Percentiles rank a stretch among this genome's conserved stretches.
phyloP scores from a whole-genome alignment of 2,797 vertebrate genomes.

The Periophthalmus magnuspinnatus region DNA sequence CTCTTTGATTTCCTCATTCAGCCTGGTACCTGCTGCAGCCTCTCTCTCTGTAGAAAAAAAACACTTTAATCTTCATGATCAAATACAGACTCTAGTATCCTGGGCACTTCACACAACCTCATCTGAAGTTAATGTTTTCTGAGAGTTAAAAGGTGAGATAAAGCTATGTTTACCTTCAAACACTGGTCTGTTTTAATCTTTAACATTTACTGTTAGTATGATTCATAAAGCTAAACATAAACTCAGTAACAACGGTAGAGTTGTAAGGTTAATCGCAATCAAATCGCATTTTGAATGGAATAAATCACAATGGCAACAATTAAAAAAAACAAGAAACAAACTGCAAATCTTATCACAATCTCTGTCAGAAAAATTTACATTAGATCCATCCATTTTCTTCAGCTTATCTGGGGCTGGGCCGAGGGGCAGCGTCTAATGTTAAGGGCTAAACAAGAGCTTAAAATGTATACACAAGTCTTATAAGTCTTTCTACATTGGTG shows the following conservation, averaged over 20 bases:
- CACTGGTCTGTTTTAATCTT: conserved; percentile 39
- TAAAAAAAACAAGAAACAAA: too few species aligned
- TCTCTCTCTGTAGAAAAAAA: conserved; percentile 6
- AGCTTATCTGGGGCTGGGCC: too few species aligned
- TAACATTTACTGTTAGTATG: conserved; percentile 34
- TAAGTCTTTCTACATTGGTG: too few species aligned
- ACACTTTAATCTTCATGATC: conserved; percentile 34
- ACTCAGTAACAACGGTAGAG: background rate
- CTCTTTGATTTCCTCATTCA: conserved; percentile 40
- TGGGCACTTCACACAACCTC: conserved; percentile 1
- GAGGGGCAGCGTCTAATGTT: too few species aligned
- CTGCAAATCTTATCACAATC: too few species aligned
- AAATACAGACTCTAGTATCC: conserved; percentile 22
- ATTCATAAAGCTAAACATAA: conserved; percentile 2
- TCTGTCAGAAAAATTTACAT: too few species aligned
- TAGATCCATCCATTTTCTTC: too few species aligned
- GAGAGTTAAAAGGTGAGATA: conserved; percentile 34
- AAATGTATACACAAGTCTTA: too few species aligned
- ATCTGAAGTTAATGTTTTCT: conserved; percentile 55
- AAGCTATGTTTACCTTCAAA: conserved; percentile 33
- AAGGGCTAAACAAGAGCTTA: too few species aligned
- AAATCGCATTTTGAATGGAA: too few species aligned
- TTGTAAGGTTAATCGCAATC: too few species aligned
- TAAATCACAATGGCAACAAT: too few species aligned
- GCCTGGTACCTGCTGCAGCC: conserved; percentile 21